Percentiles rank a stretch among this genome's conserved stretches.
Evolutionary conservation across 2,113 vertebrate genomes (phyloP).

Genomic region (Neopipo cinnamomea): DNA sequence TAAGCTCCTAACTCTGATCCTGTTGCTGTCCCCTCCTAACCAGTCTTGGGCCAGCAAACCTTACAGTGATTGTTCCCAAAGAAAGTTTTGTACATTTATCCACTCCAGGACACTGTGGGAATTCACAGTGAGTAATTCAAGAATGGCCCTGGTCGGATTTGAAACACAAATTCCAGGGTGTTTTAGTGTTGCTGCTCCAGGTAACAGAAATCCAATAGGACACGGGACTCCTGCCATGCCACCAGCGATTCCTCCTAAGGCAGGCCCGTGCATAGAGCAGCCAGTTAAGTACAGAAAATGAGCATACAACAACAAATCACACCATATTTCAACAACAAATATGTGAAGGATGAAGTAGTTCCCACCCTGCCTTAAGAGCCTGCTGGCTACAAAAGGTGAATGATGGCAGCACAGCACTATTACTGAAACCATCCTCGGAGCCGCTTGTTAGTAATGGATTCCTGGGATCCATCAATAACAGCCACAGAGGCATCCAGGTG

Average conservation of each 20-base stretch:
- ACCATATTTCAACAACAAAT: background rate
- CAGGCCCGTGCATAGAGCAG: background rate
- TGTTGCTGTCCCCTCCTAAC: background rate
- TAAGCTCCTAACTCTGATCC: background rate
- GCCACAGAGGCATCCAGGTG: background rate
- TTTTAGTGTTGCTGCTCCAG: background rate
- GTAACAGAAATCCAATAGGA: background rate
- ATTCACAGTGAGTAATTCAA: background rate
- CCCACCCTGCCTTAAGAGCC: background rate
- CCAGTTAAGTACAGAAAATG: background rate
- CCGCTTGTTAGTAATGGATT: background rate
- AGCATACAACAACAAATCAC: background rate
- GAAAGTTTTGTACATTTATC: background rate
- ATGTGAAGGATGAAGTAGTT: background rate
- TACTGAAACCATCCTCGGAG: conserved; percentile 19
- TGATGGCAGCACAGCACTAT: conserved; percentile 7
- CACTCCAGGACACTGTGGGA: background rate
- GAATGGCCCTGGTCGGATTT: accelerated
- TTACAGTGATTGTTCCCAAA: background rate
- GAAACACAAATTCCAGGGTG: background rate
- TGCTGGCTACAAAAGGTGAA: conserved; percentile 25
- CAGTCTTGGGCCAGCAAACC: background rate
- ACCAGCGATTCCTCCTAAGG: background rate
- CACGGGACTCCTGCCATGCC: background rate
- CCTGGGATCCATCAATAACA: conserved; percentile 9